phyloP scores from a whole-genome alignment of 2,888 invertebrate species.

The Oxycera nigricornis region DNA sequence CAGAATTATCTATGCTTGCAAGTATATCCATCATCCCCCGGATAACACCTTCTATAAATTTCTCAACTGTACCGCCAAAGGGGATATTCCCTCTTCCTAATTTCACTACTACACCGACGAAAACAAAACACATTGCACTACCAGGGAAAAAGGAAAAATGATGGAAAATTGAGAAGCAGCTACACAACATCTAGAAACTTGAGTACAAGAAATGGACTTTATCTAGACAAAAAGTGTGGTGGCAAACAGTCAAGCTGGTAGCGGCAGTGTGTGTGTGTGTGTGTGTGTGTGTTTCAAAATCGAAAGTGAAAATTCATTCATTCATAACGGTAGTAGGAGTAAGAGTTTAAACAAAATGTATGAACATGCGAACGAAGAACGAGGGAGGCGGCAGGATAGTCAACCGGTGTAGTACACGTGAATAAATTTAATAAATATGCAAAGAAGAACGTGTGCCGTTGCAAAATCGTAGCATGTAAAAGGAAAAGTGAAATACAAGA shows the following conservation, averaged over 20 bases:
- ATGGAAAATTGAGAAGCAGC: slow-evolving; percentile 14
- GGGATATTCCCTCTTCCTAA: too few species aligned
- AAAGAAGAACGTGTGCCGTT: slow-evolving; percentile 44
- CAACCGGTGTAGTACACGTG: slow-evolving; percentile 40
- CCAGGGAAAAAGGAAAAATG: slow-evolving; percentile 1
- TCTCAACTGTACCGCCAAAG: too few species aligned
- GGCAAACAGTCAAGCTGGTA: too few species aligned
- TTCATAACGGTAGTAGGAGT: not conserved
- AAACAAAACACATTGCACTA: not conserved
- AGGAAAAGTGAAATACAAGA: slow-evolving; percentile 20
- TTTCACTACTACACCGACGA: too few species aligned
- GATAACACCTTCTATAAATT: too few species aligned
- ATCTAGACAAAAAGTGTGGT: not conserved
- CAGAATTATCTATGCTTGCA: too few species aligned
- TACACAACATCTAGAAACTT: not conserved
- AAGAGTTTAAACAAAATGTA: not conserved
- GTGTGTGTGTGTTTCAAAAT: not conserved
- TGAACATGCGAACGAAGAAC: not conserved
- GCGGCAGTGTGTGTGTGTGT: not conserved
- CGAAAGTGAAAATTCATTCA: slow-evolving; percentile 40
- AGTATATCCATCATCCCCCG: too few species aligned
- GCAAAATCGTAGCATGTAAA: slow-evolving; percentile 19
- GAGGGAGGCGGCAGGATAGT: not conserved
- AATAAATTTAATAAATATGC: slow-evolving; percentile 48
- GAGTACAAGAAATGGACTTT: not conserved